Evolutionary conservation across 2,888 invertebrate genomes (phyloP).

Genomic region (Junonia oenone): DNA sequence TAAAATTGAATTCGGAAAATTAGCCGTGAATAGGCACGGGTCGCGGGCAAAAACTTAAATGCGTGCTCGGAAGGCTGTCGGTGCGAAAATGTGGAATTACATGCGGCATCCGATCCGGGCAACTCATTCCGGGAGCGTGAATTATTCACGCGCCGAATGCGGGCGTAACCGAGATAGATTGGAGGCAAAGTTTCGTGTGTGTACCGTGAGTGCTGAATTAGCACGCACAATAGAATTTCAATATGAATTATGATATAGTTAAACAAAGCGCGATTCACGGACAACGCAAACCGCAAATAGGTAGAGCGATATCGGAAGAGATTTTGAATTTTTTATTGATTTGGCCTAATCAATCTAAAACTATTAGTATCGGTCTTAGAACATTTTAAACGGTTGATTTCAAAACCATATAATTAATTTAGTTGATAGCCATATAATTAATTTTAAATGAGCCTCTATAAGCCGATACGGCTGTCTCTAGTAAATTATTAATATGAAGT

Average conservation of each 20-base stretch:
- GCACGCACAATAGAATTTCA: slow-evolving; percentile 9
- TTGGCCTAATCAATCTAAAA: no score
- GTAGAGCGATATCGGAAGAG: no score
- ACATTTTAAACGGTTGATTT: no score
- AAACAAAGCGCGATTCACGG: not conserved
- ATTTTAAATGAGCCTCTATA: no score
- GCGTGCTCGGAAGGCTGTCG: slow-evolving; percentile 53
- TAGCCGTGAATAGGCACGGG: slow-evolving; percentile 56
- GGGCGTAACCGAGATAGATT: slow-evolving; percentile 39
- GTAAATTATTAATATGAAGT: not conserved
- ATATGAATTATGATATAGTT: slow-evolving; percentile 7
- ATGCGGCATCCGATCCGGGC: slow-evolving; percentile 54
- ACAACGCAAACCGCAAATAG: no score
- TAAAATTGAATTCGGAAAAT: slow-evolving; percentile 66
- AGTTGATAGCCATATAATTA: no score
- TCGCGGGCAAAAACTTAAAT: slow-evolving; percentile 65
- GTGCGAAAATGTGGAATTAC: slow-evolving; percentile 66
- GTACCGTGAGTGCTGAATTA: slow-evolving; percentile 22
- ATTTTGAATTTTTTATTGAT: no score
- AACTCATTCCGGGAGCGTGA: slow-evolving; percentile 54
- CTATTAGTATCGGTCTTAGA: no score
- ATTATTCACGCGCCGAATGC: slow-evolving; percentile 62
- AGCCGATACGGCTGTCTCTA: not conserved
- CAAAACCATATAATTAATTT: no score
- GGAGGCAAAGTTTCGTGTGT: slow-evolving; percentile 27